Base-by-base conservation (phyloP, 2,113 vertebrate species). In the Nyctibius bracteatus region DNA sequence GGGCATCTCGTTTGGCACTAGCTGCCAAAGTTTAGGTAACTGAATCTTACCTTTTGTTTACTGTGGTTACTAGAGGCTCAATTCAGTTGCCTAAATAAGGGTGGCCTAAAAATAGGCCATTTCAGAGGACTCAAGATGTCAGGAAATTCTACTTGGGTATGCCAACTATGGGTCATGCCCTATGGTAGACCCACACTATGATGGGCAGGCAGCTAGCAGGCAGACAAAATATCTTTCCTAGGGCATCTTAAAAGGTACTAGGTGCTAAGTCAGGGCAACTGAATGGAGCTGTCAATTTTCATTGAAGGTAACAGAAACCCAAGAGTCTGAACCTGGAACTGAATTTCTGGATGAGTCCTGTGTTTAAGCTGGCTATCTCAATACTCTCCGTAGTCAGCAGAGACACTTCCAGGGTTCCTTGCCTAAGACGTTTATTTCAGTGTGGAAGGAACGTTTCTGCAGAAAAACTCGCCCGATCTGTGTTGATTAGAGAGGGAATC, bases 181-280 rank as follows among this genome's bases (percentile, higher is more conserved):
- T 52, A 25, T 2, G 5, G 49, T 23, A 5, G 3, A 27, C 13
- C 41, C 9, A 9, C 1, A 4, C 12, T 44, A 3, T 14, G 57
- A 57, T 18, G 25, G n/a, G 25, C 55, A 70, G 86, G 25, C 37
- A 71, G 55, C 5, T 6, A 18, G 15, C 25, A 66, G 47, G 23
- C 24, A 81, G 61, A 10, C 5, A 71, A 87, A 63, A 30, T 35
- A 14, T n/a, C 84, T 70, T 63, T 33, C 52, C 41, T 22, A 12
- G 10, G n/a, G 41, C 30, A 58, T 46, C 67, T 70, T 58, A 81
- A 65, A 87, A 90, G 35, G 30, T 54, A 57, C 12, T 16, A 33
- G 14, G 16, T 77, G 54, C 58, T 61, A 49, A 70, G 17, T 5
- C 4, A 2, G 65, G 33, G 43, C 41, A 65, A 37, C 33, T 51